These are phyloP conservation scores for Protodeltote pygarga DNA, from an alignment of 2,888 invertebrate species.

Conservation along the genomic window DNA sequence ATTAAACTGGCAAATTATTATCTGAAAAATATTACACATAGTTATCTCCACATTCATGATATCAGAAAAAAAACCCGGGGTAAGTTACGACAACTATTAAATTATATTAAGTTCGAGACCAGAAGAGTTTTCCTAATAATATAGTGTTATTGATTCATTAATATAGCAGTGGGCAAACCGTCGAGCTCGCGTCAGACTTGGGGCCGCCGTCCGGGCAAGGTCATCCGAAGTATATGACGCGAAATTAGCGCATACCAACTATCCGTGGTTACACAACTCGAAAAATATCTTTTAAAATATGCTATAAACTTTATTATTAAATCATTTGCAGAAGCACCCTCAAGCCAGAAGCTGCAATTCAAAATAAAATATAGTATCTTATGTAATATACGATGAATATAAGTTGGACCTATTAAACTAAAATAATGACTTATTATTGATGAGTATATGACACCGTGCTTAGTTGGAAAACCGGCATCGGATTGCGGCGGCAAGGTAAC, in stretches of 20 bases:
- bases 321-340: neutral
- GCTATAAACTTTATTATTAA: neutral
- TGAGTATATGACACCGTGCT: slow-evolving; percentile 13
- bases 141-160: slow-evolving; percentile 51
- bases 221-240: slow-evolving; percentile 48
- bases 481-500: slow-evolving; percentile 48
- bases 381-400: too few species aligned
- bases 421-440: too few species aligned
- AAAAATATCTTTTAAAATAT: neutral
- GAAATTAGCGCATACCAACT: slow-evolving; percentile 8
- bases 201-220: slow-evolving; percentile 64
- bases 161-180: slow-evolving; percentile 43
- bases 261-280: neutral
- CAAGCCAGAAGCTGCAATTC: neutral
- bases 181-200: slow-evolving; percentile 47
- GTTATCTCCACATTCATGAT: slow-evolving; percentile 38
- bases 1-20: neutral
- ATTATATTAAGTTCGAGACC: slow-evolving; percentile 43
- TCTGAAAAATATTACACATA: too few species aligned
- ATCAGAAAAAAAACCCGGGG: slow-evolving; percentile 38
- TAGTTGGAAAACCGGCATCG: slow-evolving; percentile 42
- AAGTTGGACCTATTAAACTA: too few species aligned
- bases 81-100: slow-evolving; percentile 18
- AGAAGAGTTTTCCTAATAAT: slow-evolving; percentile 39
- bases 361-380: neutral